Evolutionary conservation across 2,113 vertebrate genomes (phyloP), one percentile per base, ranked within the genome.

Genomic region (Acrocephalus kingi): DNA sequence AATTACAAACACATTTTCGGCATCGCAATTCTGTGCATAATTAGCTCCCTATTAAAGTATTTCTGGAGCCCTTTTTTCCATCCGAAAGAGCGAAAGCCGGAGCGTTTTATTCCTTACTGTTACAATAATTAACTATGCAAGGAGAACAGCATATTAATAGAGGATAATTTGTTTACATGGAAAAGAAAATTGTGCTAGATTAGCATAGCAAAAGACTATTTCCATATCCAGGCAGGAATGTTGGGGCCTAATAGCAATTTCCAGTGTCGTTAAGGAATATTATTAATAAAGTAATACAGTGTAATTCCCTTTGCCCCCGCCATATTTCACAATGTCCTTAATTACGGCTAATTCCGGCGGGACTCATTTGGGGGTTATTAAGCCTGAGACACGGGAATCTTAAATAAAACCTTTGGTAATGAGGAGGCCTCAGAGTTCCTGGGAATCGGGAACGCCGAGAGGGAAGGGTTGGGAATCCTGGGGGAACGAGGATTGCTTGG

Each of bases 1-100:
- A 99, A 98, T 99, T 98, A 97, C 98, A 98, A 98, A 98, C 98
- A 97, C 98, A 98, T 98, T 98, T 97, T 98, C 98, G 96, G 97
- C 98, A 98, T 98, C 94, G 97, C 98, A 97, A 96, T 98, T 98
- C 98, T 98, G 97, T 97, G 97, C 96, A 97, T 98, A 99, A 99
- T 98, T 98, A 98, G 98, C 98, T 98, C 95, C 97, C 98, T 98
- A 98, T 98, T 98, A 98, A 98, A 97, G 97, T 98, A 98, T 98
- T 98, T 98, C 96, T 97, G 97, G 97, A 97, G 94, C 85, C 94
- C 95, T 96, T 98, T 98, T 98, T 98, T 97, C 97, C 97, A 97
- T 97, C 97, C 94, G 96, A 98, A 98, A 97, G 95, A 97, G 98
- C 97, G 96, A 98, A 98, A 98, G 97, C 98, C 97, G 96, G 96